Evolutionary conservation across 2,113 vertebrate species (phyloP).

Genomic region (Gadus macrocephalus): DNA sequence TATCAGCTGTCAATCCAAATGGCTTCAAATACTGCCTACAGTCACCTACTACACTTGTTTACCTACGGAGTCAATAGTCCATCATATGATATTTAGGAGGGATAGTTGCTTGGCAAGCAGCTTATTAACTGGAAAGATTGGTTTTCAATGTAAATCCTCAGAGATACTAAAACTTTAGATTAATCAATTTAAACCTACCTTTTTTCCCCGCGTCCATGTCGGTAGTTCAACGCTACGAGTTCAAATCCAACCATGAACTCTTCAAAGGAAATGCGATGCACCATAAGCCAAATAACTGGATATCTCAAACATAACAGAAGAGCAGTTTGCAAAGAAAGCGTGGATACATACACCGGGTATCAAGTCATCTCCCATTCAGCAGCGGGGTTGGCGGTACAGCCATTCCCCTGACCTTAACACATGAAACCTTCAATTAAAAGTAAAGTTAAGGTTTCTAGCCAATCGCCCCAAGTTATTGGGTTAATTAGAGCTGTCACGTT

Average conservation of each 20-base stretch:
- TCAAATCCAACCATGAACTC: constrained; percentile 50
- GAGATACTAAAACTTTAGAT: no score
- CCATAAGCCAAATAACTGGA: constrained; percentile 22
- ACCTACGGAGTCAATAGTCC: no score
- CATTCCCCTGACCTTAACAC: constrained; percentile 17
- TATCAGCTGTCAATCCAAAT: no score
- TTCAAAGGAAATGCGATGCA: constrained; percentile 27
- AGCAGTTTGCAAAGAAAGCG: constrained; percentile 1
- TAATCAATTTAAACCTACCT: constrained; percentile 42
- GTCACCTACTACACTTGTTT: no score
- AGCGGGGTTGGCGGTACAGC: constrained; percentile 17
- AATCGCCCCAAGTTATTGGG: background rate
- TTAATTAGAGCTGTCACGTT: background rate
- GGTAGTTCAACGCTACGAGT: constrained; percentile 39
- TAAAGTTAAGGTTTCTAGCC: constrained; percentile 17
- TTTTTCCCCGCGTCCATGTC: constrained; percentile 61
- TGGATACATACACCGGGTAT: no score
- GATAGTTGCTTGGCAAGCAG: no score
- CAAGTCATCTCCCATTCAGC: background rate
- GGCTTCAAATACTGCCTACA: no score
- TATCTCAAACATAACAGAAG: constrained; percentile 7
- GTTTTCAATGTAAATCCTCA: no score
- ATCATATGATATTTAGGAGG: no score
- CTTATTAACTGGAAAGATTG: no score
- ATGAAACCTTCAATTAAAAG: constrained; percentile 24